These are phyloP conservation scores for Caenorhabditis virilis DNA, from an alignment of 2,888 invertebrate genomes.

Conservation along the genomic window DNA sequence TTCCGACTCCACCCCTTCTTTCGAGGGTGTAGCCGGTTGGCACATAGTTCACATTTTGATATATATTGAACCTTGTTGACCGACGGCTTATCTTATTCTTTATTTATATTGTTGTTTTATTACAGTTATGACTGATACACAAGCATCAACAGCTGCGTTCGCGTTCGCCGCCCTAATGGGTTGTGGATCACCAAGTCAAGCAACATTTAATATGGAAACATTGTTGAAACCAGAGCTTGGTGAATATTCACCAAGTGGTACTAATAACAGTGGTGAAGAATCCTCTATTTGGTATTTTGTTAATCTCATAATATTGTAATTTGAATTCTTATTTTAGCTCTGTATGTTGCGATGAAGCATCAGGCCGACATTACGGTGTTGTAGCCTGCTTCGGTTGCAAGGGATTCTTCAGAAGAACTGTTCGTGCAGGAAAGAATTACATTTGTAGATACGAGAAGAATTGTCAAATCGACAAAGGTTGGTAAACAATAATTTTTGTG, in stretches of 20 bases:
- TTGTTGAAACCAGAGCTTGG: conserved; percentile 35
- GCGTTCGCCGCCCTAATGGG: conserved; percentile 46
- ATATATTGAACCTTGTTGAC: background rate
- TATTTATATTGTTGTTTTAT: background rate
- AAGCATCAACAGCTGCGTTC: conserved; percentile 39
- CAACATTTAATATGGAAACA: conserved; percentile 27
- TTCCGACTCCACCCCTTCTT: background rate
- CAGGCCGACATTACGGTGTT: conserved; percentile 65
- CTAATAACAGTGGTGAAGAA: conserved; percentile 30
- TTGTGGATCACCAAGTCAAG: conserved; percentile 36
- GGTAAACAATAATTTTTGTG: too few species aligned
- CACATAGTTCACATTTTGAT: too few species aligned
- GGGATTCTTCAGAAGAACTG: conserved; percentile 64
- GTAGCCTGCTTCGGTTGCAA: conserved; percentile 67
- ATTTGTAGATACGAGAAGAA: conserved; percentile 63
- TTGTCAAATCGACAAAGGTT: conserved; percentile 65
- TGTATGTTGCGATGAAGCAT: conserved; percentile 66
- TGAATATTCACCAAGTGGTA: conserved; percentile 35
- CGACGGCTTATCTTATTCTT: background rate
- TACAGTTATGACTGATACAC: conserved; percentile 31
- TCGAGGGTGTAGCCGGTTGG: too few species aligned
- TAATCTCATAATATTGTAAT: background rate
- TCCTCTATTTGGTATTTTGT: conserved; percentile 40
- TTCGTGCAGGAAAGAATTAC: conserved; percentile 63
- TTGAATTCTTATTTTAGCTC: conserved; percentile 52